Conservation (phyloP, 2,113 vertebrate genomes). For the Paedocypris sp. region DNA sequence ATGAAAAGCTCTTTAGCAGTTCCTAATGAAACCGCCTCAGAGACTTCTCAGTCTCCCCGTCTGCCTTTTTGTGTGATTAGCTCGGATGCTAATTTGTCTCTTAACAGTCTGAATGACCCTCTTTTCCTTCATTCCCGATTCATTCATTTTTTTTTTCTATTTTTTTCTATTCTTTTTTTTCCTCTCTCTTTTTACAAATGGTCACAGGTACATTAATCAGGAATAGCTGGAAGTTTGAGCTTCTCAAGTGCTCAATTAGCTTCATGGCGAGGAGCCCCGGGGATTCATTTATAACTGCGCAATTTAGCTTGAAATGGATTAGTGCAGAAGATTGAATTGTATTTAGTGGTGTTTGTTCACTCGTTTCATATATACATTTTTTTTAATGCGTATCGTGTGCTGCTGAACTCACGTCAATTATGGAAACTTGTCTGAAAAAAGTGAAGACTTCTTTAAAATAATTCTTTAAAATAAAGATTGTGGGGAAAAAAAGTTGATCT, state of each 20-base stretch:
- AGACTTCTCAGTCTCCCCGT: constrained; percentile 36
- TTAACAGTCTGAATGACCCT: constrained; percentile 47
- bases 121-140: constrained; percentile 16
- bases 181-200: constrained; percentile 30
- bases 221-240: constrained; percentile 26
- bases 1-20: constrained; percentile 34
- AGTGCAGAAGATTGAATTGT: constrained; percentile 1
- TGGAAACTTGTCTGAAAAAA: too few relatives aligned
- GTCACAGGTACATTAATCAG: constrained; percentile 43
- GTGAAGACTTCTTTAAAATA: too few relatives aligned
- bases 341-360: constrained; percentile 24
- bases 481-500: too few relatives aligned
- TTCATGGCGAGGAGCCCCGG: constrained; percentile 1
- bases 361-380: too few relatives aligned
- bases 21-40: constrained; percentile 45
- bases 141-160: constrained; percentile 35
- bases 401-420: too few relatives aligned
- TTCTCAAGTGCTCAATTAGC: constrained; percentile 34
- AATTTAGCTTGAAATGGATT: constrained; percentile 4
- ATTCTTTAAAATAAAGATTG: too few relatives aligned
- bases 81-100: constrained; percentile 48
- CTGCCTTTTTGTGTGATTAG: constrained; percentile 41
- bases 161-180: constrained; percentile 24
- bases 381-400: too few relatives aligned
- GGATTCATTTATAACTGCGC: constrained; percentile 10